Conservation (phyloP, 2,113 vertebrate genomes). For the Phocoena sinus region DNA sequence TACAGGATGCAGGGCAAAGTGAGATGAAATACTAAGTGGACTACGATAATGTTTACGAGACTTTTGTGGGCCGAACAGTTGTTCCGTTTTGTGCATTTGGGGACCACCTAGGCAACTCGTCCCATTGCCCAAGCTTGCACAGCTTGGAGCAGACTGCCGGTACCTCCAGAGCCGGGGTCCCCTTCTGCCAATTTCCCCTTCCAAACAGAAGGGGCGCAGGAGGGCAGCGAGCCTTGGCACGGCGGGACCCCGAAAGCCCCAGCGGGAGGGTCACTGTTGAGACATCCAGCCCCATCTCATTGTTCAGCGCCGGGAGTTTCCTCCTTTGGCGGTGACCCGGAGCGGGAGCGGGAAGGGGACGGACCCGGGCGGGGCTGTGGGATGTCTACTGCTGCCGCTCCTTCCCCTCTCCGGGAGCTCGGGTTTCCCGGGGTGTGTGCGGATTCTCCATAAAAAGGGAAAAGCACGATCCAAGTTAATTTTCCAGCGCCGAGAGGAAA, state of each 20-base stretch:
- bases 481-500: conserved; percentile 87
- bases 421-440: conserved; percentile 85
- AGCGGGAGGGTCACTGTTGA: conserved; percentile 52
- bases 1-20: neutral
- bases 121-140: neutral
- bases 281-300: conserved; percentile 55
- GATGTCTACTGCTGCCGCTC: conserved; percentile 72
- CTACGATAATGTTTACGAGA: neutral
- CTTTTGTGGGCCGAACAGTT: neutral
- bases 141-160: neutral
- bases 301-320: conserved; percentile 59
- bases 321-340: conserved; percentile 50
- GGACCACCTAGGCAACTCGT: neutral
- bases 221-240: conserved; percentile 33
- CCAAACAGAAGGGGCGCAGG: neutral
- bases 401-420: conserved; percentile 76
- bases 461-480: conserved; percentile 86
- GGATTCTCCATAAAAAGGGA: conserved; percentile 86
- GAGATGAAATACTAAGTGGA: neutral
- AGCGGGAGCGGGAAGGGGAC: conserved; percentile 55
- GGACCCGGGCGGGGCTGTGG: conserved; percentile 44
- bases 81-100: neutral
- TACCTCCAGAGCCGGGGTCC: neutral
- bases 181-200: neutral
- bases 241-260: conserved; percentile 17